These are phyloP conservation scores for Octomys mimax DNA, from an alignment of 2,797 vertebrate species.

Conservation along the genomic window DNA sequence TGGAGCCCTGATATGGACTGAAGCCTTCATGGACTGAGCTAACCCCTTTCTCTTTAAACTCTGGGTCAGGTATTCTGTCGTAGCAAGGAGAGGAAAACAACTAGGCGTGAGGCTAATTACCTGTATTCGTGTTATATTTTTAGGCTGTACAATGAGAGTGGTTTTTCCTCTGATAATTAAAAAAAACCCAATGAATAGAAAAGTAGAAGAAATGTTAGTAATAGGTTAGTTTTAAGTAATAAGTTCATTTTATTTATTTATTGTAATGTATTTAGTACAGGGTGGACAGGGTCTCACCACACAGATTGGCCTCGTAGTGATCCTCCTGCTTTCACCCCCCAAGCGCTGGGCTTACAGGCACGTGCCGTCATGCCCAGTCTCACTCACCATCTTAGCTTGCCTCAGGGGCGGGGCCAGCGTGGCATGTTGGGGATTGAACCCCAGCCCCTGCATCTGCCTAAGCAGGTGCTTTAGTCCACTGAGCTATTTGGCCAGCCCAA, in stretches of 20 bases:
- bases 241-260: neutral
- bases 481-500: no score
- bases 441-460: no score
- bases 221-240: neutral
- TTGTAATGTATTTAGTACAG: no score
- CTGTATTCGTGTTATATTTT: neutral
- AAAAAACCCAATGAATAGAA: neutral
- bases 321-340: no score
- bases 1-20: neutral
- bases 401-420: no score
- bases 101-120: neutral
- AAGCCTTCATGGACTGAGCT: neutral
- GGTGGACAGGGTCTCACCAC: no score
- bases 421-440: no score
- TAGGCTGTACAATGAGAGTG: neutral
- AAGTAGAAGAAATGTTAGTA: neutral
- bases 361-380: no score
- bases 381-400: no score
- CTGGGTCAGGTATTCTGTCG: neutral
- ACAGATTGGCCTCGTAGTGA: no score
- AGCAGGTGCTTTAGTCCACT: no score
- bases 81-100: neutral
- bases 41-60: neutral
- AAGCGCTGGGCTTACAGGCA: no score
- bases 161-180: conserved; percentile 14